Evolutionary conservation across 2,888 invertebrate species (phyloP).

Genomic region (Acanthosepion pharaonis): DNA sequence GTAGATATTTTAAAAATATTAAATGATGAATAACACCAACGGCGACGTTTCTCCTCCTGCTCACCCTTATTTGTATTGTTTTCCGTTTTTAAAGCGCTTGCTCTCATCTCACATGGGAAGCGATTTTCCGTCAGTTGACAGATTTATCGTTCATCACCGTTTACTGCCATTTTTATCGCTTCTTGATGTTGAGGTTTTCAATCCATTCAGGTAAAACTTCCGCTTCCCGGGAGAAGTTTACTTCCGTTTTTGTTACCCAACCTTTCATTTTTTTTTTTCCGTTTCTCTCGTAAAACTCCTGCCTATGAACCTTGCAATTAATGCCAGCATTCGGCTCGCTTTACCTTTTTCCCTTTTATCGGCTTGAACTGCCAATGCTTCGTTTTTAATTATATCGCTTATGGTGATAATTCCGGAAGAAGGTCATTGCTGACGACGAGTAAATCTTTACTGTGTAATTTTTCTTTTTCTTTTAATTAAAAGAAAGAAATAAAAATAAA

Average conservation of each 20-base stretch:
- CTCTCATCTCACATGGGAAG: not conserved
- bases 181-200: not conserved
- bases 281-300: not conserved
- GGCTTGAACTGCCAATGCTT: not conserved
- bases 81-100: not conserved
- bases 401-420: not conserved
- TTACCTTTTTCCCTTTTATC: not conserved
- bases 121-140: not conserved
- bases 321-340: not conserved
- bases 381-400: not conserved
- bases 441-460: no score
- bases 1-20: not conserved
- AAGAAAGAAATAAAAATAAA: no score
- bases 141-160: not conserved
- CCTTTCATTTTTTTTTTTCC: not conserved
- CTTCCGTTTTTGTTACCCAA: not conserved
- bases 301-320: not conserved
- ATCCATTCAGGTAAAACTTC: not conserved
- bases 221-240: constrained; percentile 2
- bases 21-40: not conserved
- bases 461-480: no score
- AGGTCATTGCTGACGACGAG: no score
- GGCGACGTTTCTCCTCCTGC: not conserved
- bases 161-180: not conserved
- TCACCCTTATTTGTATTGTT: not conserved